phyloP scores from a whole-genome alignment of 2,888 invertebrate genomes.

The Andrena fulva region DNA sequence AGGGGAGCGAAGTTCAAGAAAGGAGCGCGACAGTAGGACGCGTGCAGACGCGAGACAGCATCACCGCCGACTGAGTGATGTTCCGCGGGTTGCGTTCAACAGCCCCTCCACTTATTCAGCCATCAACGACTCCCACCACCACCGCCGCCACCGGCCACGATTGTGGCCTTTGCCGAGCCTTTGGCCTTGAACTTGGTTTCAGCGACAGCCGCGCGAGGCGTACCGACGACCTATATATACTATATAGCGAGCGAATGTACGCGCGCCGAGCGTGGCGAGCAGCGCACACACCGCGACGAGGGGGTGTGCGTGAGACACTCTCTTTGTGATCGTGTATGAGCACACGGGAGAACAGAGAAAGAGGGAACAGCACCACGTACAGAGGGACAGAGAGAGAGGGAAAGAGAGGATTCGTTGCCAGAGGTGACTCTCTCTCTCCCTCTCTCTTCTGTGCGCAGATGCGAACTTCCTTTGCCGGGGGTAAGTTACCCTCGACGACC shows the following conservation, averaged over 20 bases:
- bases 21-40: constrained; percentile 77
- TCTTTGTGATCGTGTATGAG: constrained; percentile 13
- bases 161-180: constrained; percentile 84
- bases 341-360: constrained; percentile 23
- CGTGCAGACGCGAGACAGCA: constrained; percentile 84
- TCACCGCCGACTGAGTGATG: constrained; percentile 85
- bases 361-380: neutral
- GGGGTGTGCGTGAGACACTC: constrained; percentile 26
- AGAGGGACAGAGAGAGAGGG: constrained; percentile 16
- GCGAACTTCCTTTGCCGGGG: constrained; percentile 72
- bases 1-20: constrained; percentile 43
- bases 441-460: constrained; percentile 72
- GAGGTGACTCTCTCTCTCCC: constrained; percentile 35
- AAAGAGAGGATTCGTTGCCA: constrained; percentile 27
- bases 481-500: constrained; percentile 77
- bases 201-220: constrained; percentile 84
- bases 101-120: constrained; percentile 86
- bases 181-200: constrained; percentile 85
- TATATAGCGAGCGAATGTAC: constrained; percentile 68
- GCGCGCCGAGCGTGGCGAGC: constrained; percentile 67
- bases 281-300: constrained; percentile 47
- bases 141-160: constrained; percentile 85
- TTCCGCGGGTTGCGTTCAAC: constrained; percentile 87
- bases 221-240: constrained; percentile 83
- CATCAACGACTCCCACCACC: constrained; percentile 79